Evolutionary conservation across 2,888 invertebrate genomes (phyloP).

Genomic region (Drosophila stalkeri): DNA sequence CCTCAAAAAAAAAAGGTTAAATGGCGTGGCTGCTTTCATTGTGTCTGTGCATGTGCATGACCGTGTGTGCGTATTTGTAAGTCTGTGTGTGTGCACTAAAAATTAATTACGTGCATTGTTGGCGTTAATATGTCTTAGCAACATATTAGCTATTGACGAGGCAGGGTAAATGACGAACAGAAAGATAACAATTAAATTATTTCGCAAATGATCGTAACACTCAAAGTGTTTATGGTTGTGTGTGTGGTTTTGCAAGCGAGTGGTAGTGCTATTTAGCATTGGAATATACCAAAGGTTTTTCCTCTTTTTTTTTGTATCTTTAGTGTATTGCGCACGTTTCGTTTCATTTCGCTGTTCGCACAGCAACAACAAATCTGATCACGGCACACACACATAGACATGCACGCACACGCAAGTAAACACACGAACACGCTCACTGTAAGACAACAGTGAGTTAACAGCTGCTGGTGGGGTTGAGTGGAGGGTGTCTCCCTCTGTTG

Average conservation of each 20-base stretch:
- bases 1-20: constrained; percentile 65
- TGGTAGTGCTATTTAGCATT: constrained; percentile 25
- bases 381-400: constrained; percentile 1
- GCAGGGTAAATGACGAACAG: neutral
- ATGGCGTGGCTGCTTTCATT: constrained; percentile 66
- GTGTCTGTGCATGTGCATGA: constrained; percentile 20
- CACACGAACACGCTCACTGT: constrained; percentile 11
- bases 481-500: constrained; percentile 12
- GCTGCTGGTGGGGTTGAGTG: constrained; percentile 22
- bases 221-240: neutral
- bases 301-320: constrained; percentile 43
- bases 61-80: constrained; percentile 20
- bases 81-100: constrained; percentile 42
- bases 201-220: neutral
- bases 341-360: constrained; percentile 36
- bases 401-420: constrained; percentile 3
- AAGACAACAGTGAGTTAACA: constrained; percentile 50
- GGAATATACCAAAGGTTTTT: constrained; percentile 28
- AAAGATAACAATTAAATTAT: constrained; percentile 26
- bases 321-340: constrained; percentile 62
- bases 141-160: neutral
- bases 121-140: constrained; percentile 34
- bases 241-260: constrained; percentile 19
- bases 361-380: constrained; percentile 28
- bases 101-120: constrained; percentile 62